A percentile compares a stretch with the other conserved stretches of the same genome.
Evolutionary conservation across 2,888 invertebrate species (phyloP).

Genomic region (Agonopterix arenella): DNA sequence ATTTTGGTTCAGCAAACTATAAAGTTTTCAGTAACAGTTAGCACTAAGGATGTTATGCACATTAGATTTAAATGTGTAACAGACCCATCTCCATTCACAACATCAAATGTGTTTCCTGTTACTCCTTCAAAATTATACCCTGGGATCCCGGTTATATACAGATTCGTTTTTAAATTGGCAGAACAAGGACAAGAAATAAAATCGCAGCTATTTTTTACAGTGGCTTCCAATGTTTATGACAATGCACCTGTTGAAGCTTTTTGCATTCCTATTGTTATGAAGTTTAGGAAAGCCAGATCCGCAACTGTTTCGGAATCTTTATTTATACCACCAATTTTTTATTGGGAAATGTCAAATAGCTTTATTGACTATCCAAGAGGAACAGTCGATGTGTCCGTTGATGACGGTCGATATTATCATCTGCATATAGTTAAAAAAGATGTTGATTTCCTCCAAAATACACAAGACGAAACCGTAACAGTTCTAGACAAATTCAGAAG

Average conservation of each 20-base stretch:
- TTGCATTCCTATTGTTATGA: conserved; percentile 36
- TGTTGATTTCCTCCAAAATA: no score
- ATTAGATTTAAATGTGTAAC: conserved; percentile 40
- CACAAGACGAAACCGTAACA: no score
- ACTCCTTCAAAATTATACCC: conserved; percentile 42
- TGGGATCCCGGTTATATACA: conserved; percentile 39
- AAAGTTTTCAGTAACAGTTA: conserved; percentile 43
- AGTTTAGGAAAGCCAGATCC: conserved; percentile 18
- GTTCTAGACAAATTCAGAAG: no score
- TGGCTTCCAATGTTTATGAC: conserved; percentile 28
- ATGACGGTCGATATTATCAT: conserved; percentile 17
- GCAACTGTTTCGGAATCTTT: conserved; percentile 36
- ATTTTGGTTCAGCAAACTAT: conserved; percentile 30
- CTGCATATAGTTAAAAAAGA: conserved; percentile 21
- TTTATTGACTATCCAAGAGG: conserved; percentile 16
- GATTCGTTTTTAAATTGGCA: conserved; percentile 35
- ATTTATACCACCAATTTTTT: conserved; percentile 40
- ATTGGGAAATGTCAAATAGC: conserved; percentile 39
- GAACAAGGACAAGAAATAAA: conserved; percentile 28
- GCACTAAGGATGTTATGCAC: conserved; percentile 29
- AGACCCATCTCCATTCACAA: conserved; percentile 32
- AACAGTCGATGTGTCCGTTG: conserved; percentile 15
- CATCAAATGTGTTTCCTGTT: conserved; percentile 31
- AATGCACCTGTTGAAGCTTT: conserved; percentile 30
- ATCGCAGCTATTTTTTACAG: conserved; percentile 42